Evolutionary conservation across 2,113 vertebrate species (phyloP).

Genomic region (Sceloporus tristichus): DNA sequence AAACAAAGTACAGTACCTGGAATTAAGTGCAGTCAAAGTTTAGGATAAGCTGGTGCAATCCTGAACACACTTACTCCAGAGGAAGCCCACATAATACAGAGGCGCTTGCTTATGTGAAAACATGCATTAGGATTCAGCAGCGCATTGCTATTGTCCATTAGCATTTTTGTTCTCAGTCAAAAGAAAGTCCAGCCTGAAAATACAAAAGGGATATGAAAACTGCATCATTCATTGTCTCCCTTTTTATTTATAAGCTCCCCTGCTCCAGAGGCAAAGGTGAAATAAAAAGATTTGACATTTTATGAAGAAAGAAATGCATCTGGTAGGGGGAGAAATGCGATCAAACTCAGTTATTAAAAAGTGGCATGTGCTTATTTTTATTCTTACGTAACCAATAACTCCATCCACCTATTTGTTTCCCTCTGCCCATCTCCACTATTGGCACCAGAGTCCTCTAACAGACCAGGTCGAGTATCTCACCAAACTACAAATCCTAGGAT

Average conservation of each 20-base stretch:
- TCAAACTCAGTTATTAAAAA: no score
- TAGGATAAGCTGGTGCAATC: neutral
- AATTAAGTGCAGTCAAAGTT: neutral
- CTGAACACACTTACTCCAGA: neutral
- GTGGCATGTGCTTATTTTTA: no score
- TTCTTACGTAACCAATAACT: no score
- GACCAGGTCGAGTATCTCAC: no score
- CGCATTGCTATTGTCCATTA: neutral
- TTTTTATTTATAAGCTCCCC: neutral
- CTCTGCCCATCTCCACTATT: no score
- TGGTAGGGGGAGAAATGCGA: no score
- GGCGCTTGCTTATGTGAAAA: neutral
- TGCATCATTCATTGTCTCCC: neutral
- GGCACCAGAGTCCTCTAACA: no score
- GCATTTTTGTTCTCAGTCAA: neutral
- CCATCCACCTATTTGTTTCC: no score
- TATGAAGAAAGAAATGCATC: neutral
- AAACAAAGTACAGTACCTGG: rapidly evolving
- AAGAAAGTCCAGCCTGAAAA: neutral
- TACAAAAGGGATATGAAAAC: neutral
- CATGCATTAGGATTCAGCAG: neutral
- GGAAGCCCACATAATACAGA: neutral
- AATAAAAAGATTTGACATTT: neutral
- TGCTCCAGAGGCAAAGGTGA: neutral
- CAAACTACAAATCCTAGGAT: no score